Evolutionary conservation across 2,797 vertebrate genomes (phyloP).

Genomic region (Semotilus atromaculatus): DNA sequence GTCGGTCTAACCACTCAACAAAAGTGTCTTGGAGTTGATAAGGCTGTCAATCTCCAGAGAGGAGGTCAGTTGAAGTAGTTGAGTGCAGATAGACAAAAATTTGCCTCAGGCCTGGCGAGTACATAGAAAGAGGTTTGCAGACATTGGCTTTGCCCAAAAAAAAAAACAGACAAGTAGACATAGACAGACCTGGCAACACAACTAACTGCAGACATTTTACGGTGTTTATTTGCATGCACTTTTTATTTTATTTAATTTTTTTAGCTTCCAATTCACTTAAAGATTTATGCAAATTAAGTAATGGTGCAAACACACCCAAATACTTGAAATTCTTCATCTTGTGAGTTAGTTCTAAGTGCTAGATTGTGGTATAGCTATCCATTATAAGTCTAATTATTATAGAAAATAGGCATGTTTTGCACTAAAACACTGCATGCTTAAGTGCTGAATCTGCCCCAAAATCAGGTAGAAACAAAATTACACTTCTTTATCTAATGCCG

Average conservation of each 20-base stretch:
- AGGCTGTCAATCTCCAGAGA: conserved; percentile 30
- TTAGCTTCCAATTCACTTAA: background rate
- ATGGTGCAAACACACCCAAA: conserved; percentile 1
- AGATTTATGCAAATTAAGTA: background rate
- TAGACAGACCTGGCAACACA: background rate
- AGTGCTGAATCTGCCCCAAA: background rate
- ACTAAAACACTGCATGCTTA: background rate
- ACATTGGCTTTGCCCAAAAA: conserved; percentile 50
- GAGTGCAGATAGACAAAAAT: background rate
- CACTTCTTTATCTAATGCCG: background rate
- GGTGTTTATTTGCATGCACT: background rate
- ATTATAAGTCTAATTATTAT: background rate
- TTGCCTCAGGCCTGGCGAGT: conserved; percentile 50
- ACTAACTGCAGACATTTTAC: background rate
- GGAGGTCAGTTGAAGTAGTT: conserved; percentile 11
- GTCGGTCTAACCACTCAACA: conserved; percentile 9
- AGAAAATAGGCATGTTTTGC: background rate
- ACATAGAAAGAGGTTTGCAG: conserved; percentile 69
- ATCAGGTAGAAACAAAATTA: background rate
- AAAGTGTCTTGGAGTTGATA: conserved; percentile 14
- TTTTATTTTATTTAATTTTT: no score
- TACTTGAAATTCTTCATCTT: background rate
- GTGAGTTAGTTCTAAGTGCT: background rate
- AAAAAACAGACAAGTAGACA: conserved; percentile 30
- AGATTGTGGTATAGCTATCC: background rate